Percentiles rank a stretch among this genome's conserved stretches.
These are phyloP conservation scores for Botrylloides violaceus DNA, from an alignment of 23 tunicate genomes.

Conservation along the genomic window DNA sequence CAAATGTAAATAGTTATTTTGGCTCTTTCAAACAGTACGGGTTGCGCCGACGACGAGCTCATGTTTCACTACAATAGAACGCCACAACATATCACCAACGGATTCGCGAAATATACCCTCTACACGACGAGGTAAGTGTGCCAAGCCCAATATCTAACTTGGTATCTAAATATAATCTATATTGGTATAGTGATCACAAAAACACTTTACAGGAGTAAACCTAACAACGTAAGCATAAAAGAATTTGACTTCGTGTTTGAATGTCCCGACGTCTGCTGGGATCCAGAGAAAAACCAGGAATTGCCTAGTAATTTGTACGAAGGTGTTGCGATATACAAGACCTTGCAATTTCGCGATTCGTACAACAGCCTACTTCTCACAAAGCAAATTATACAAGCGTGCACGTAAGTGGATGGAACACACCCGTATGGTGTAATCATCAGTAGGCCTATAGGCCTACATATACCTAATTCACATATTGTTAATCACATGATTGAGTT, in stretches of 20 bases:
- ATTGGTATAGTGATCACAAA: too few species aligned
- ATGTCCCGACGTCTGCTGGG: neutral
- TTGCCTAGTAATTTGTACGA: neutral
- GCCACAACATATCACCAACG: neutral
- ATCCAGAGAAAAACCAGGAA: neutral
- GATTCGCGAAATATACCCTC: neutral
- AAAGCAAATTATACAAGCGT: neutral
- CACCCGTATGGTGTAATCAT: neutral
- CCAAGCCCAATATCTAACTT: too few species aligned
- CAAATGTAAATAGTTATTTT: too few species aligned
- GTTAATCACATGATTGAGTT: too few species aligned
- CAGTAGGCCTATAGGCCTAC: too few species aligned
- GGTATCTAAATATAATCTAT: too few species aligned
- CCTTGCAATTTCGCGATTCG: neutral
- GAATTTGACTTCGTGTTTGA: neutral
- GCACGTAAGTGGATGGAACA: neutral
- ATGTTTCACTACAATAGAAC: too few species aligned
- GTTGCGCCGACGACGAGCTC: too few species aligned
- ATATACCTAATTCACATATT: too few species aligned
- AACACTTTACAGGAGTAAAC: too few species aligned
- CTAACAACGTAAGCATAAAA: neutral
- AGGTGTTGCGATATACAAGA: neutral
- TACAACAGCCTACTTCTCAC: neutral
- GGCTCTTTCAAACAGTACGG: too few species aligned
- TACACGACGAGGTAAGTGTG: neutral